These are phyloP conservation scores for Aramus guarauna DNA, from an alignment of 2,113 vertebrate species.

Conservation along the genomic window DNA sequence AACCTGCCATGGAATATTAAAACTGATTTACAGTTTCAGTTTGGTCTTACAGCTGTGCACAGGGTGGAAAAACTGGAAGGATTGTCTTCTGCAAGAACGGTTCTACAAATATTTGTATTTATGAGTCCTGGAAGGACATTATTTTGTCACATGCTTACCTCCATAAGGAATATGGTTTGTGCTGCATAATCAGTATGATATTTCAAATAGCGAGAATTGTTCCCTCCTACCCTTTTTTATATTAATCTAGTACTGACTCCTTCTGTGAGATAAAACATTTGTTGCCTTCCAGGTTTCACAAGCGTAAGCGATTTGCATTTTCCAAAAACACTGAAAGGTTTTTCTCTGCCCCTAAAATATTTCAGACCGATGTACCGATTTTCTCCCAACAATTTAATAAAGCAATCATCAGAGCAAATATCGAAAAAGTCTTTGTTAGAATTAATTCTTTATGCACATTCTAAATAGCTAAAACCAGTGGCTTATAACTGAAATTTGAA, in stretches of 20 bases:
- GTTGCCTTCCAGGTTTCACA: background rate
- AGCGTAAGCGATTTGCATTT: background rate
- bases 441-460: background rate
- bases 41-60: background rate
- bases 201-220: background rate
- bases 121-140: background rate
- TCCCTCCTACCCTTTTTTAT: background rate
- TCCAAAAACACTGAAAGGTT: background rate
- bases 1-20: conserved; percentile 19
- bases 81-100: background rate
- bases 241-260: background rate
- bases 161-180: background rate
- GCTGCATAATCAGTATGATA: background rate
- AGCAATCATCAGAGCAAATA: background rate
- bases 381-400: background rate
- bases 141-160: background rate
- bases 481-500: background rate
- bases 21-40: conserved; percentile 31
- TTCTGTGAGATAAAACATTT: background rate
- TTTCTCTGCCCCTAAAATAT: background rate
- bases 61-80: background rate
- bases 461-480: background rate
- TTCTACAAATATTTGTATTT: conserved; percentile 29
- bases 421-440: background rate
- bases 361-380: background rate